Evolutionary conservation across 2,888 invertebrate species (phyloP).

Genomic region (Sycophila texana): DNA sequence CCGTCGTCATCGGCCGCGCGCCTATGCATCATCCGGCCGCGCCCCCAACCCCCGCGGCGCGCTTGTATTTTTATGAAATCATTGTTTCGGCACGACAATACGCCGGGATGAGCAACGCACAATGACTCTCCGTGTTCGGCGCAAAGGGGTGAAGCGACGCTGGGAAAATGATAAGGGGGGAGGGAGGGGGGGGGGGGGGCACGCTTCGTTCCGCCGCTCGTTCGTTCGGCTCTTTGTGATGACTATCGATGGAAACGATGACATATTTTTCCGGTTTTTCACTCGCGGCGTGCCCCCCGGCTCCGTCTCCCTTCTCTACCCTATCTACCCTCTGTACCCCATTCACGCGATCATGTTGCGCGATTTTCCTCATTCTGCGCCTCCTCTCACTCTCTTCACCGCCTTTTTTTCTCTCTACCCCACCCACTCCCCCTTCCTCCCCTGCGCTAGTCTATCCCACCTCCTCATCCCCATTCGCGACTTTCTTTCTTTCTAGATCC

Average conservation of each 20-base stretch:
- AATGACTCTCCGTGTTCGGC: slow-evolving; percentile 69
- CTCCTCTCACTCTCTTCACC: slow-evolving; percentile 13
- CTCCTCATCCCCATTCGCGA: background rate
- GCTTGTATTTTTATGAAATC: slow-evolving; percentile 74
- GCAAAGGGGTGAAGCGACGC: slow-evolving; percentile 56
- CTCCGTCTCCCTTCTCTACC: slow-evolving; percentile 40
- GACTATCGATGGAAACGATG: slow-evolving; percentile 76
- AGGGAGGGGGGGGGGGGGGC: slow-evolving; percentile 42
- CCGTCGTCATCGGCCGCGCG: slow-evolving; percentile 53
- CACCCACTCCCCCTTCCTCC: slow-evolving; percentile 27
- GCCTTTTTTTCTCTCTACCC: slow-evolving; percentile 21
- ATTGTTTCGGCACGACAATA: slow-evolving; percentile 74
- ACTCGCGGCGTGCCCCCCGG: slow-evolving; percentile 46
- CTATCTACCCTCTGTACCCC: slow-evolving; percentile 4
- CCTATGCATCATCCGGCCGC: slow-evolving; percentile 26
- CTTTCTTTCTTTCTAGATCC: slow-evolving; percentile 39
- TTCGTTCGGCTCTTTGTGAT: slow-evolving; percentile 72
- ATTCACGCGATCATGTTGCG: slow-evolving; percentile 36
- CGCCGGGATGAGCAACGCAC: slow-evolving; percentile 73
- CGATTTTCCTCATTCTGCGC: background rate
- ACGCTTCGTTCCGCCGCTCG: slow-evolving; percentile 52
- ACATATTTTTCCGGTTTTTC: slow-evolving; percentile 75
- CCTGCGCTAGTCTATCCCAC: background rate
- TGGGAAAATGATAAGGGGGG: slow-evolving; percentile 44
- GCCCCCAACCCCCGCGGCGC: slow-evolving; percentile 25